These are phyloP conservation scores for Percopsis transmontana DNA, from an alignment of 2,113 vertebrate species.

Conservation along the genomic window DNA sequence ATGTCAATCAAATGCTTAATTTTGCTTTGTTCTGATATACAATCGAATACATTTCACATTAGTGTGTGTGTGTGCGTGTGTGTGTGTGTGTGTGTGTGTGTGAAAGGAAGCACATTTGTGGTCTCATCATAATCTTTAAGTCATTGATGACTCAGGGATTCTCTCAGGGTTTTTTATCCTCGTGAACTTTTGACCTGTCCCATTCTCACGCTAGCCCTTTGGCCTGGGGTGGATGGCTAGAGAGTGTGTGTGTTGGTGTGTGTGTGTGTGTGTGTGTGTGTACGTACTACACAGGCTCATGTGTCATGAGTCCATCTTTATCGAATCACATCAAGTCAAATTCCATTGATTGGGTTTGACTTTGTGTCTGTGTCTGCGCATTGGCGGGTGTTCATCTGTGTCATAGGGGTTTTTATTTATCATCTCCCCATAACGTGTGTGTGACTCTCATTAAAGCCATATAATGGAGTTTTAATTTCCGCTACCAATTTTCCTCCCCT, in stretches of 20 bases:
- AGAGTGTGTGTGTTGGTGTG: slow-evolving; percentile 20
- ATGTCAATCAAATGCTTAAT: too few relatives aligned
- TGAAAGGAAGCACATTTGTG: slow-evolving; percentile 4
- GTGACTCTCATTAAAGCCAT: slow-evolving; percentile 60
- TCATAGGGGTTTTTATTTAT: slow-evolving; percentile 39
- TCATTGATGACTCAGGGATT: slow-evolving; percentile 39
- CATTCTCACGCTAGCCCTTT: slow-evolving; percentile 14
- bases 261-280: slow-evolving; percentile 6
- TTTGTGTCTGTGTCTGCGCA: neutral
- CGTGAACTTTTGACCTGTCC: slow-evolving; percentile 65
- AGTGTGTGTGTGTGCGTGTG: neutral
- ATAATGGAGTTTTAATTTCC: slow-evolving; percentile 71
- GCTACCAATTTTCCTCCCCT: slow-evolving; percentile 34
- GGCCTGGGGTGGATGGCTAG: neutral
- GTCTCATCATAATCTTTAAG: slow-evolving; percentile 30
- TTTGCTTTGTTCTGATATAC: too few relatives aligned
- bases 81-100: slow-evolving; percentile 6
- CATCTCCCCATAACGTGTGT: slow-evolving; percentile 27
- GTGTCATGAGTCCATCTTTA: slow-evolving; percentile 9
- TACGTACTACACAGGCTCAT: slow-evolving; percentile 1
- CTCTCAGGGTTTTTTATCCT: slow-evolving; percentile 23
- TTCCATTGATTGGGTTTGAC: slow-evolving; percentile 24
- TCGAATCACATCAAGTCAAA: slow-evolving; percentile 19
- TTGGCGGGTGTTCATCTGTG: neutral
- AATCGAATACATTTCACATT: too few relatives aligned